Conservation (phyloP, 2,113 vertebrate species). For the Notarius lentiginosus region DNA sequence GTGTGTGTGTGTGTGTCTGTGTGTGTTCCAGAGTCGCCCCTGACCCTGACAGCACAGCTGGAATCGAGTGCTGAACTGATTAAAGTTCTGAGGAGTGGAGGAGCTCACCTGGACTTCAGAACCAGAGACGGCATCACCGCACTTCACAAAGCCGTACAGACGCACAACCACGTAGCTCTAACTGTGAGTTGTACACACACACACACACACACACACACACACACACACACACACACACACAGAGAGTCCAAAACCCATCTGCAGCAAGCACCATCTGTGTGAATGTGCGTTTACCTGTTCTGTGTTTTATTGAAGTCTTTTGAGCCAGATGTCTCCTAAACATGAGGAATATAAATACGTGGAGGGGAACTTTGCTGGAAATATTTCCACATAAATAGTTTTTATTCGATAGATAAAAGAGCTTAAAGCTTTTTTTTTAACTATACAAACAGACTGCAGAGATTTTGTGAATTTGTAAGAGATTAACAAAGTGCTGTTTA, state of each 20-base stretch:
- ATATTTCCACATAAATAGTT: neutral
- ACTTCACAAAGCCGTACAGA: conserved; percentile 85
- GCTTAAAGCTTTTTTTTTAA: neutral
- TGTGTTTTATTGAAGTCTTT: neutral
- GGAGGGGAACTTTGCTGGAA: neutral
- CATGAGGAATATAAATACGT: neutral
- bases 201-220: no score
- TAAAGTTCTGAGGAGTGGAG: conserved; percentile 84
- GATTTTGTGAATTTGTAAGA: neutral
- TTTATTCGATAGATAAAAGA: neutral
- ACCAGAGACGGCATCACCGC: conserved; percentile 92
- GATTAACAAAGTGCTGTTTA: neutral
- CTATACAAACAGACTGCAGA: neutral
- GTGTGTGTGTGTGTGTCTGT: neutral
- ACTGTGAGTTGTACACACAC: conserved; percentile 63
- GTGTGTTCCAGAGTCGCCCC: conserved; percentile 82
- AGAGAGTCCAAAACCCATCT: conserved; percentile 24
- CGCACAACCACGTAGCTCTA: conserved; percentile 73
- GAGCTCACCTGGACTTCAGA: conserved; percentile 93
- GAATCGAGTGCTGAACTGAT: conserved; percentile 83
- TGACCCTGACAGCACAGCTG: conserved; percentile 89
- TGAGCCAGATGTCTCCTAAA: neutral
- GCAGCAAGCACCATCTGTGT: conserved; percentile 29
- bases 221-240: conserved; percentile 1
- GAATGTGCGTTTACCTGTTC: conserved; percentile 14